Percentiles rank a stretch among this genome's conserved stretches.
These are phyloP conservation scores for Cheirogaleus major DNA, from an alignment of 2,797 vertebrate species.

Conservation along the genomic window DNA sequence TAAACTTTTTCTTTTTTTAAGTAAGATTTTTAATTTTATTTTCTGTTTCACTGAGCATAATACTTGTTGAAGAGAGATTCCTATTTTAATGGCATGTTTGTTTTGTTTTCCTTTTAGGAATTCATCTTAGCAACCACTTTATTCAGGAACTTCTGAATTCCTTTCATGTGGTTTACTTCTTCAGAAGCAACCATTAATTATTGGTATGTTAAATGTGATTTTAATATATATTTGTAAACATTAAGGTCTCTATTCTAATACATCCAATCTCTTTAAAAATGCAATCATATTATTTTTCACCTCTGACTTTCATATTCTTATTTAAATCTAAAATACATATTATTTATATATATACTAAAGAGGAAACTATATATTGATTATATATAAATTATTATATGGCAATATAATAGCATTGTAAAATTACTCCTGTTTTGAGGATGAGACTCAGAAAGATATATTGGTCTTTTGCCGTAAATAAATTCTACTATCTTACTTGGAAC, in stretches of 20 bases:
- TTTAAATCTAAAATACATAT: no score
- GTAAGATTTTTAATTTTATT: not conserved
- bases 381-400: not conserved
- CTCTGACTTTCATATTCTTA: not conserved
- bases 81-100: not conserved
- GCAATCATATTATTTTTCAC: not conserved
- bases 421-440: not conserved
- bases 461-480: not conserved
- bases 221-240: not conserved
- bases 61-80: not conserved
- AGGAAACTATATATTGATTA: not conserved
- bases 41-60: not conserved
- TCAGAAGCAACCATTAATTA: not conserved
- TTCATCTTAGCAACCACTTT: not conserved
- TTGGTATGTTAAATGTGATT: not conserved
- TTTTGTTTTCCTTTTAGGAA: not conserved
- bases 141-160: not conserved
- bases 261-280: not conserved
- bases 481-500: not conserved
- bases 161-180: not conserved
- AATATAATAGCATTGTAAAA: not conserved
- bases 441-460: not conserved
- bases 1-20: not conserved
- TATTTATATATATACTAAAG: no score
- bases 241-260: not conserved